Evolutionary conservation across 2,113 vertebrate species (phyloP).

Genomic region (Oreochromis spilurus): DNA sequence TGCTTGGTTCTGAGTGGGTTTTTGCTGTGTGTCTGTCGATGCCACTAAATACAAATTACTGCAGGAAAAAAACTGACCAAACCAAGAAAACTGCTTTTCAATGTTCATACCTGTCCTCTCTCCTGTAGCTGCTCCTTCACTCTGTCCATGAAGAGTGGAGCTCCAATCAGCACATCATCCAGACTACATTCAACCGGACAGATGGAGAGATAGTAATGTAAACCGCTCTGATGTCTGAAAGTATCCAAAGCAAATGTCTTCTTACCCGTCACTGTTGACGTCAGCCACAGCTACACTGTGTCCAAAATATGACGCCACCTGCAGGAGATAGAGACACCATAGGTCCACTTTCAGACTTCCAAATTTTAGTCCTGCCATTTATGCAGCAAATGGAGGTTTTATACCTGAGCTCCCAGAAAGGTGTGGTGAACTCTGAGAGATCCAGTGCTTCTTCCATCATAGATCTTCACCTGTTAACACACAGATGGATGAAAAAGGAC

Average conservation of each 20-base stretch:
- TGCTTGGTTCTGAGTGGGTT: no score
- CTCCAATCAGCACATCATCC: slow-evolving; percentile 8
- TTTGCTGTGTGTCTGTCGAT: no score
- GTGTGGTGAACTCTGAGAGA: background rate
- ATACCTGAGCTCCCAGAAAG: slow-evolving; percentile 13
- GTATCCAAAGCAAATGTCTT: background rate
- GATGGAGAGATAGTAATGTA: background rate
- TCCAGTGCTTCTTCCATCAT: background rate
- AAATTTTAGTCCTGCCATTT: background rate
- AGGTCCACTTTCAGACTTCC: background rate
- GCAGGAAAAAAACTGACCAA: no score
- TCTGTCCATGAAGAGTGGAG: slow-evolving; percentile 24
- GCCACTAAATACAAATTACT: no score
- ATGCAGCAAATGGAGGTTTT: background rate
- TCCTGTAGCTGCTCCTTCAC: slow-evolving; percentile 17
- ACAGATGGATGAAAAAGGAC: background rate
- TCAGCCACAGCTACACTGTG: slow-evolving; percentile 14
- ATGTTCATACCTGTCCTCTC: slow-evolving; percentile 1
- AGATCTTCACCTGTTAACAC: slow-evolving; percentile 3
- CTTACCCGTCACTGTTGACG: slow-evolving; percentile 6
- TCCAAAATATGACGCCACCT: slow-evolving; percentile 27
- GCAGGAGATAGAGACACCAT: background rate
- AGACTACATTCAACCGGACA: background rate
- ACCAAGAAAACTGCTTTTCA: background rate
- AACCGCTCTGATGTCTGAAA: background rate